Base-by-base conservation (phyloP, 2,888 invertebrate species). In the Diplazon laetatorius region DNA sequence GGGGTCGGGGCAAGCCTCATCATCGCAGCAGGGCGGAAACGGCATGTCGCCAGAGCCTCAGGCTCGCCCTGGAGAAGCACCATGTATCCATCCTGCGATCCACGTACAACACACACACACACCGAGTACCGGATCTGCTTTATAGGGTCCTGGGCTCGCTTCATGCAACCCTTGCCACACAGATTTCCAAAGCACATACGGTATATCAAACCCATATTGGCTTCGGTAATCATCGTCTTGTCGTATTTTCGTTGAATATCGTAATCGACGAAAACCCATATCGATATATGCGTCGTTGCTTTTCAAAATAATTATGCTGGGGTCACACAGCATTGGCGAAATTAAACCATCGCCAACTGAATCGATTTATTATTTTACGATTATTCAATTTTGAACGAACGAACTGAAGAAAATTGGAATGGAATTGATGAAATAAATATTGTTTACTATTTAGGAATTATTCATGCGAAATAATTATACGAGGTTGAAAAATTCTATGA, bases 21-120 rank as follows among this genome's bases (percentile, higher is more conserved):
- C 66, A 69, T 66, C 70, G 60, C 70, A 60, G 55, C 46, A 25
- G 66, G 70, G 60, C 25, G 65, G 50, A 59, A 66, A 22, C 48
- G 66, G 30, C 46, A 62, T 77, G 22, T 52, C 62, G 46, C 48
- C 46, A 22, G 37, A 50, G 25, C 35, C 14, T 25, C 46, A 25
- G 44, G 44, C 44, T 18, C 25, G 48, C 77, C 70, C 65, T 52
- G 44, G 35, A 46, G 70, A 46, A 30, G 30, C 22, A 48, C 22
- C 50, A 39, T 52, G 52, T 52, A 37, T n/a, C 55, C 55, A 55
- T 55, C 55, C 2, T 25, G 30, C 35, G 30, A 16, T 55, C 14
- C 30, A 16, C 30, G 9, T 55, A 55, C 55, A n/a, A 35, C 30
- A 16, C 30, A n/a, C 35, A 55, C 55, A n/a, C 30, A 55, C 30